These are phyloP conservation scores for Thaleichthys pacificus DNA, from an alignment of 2,797 vertebrate genomes.

Conservation along the genomic window DNA sequence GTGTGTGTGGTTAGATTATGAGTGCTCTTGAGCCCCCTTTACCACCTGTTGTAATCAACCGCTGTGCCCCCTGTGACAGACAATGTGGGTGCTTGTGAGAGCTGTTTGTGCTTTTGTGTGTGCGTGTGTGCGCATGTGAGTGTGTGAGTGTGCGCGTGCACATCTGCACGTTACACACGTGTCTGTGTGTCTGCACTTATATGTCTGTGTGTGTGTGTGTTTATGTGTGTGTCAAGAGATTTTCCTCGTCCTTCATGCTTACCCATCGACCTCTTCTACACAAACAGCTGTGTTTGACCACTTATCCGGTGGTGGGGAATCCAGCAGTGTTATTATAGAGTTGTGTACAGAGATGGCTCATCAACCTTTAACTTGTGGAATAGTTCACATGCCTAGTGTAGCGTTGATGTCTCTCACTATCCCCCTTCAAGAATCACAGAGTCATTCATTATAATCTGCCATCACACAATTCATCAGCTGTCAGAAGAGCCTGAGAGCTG, in stretches of 20 bases:
- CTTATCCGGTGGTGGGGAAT: background rate
- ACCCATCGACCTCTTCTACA: too few relatives aligned
- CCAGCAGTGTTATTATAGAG: background rate
- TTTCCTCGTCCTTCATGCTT: too few relatives aligned
- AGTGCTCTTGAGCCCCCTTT: slow-evolving; percentile 21
- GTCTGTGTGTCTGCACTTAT: background rate
- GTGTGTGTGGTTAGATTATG: background rate
- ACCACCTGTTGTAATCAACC: slow-evolving; percentile 29
- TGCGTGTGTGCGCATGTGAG: too few relatives aligned
- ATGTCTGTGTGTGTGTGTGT: too few relatives aligned
- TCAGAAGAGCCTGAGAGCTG: background rate
- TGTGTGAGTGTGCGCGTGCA: background rate
- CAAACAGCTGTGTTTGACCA: background rate
- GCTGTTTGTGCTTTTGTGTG: too few relatives aligned
- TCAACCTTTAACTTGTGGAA: background rate
- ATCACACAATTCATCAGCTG: background rate
- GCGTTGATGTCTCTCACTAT: background rate
- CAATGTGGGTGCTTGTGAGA: too few relatives aligned
- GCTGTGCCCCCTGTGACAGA: background rate
- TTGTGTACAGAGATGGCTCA: too few relatives aligned
- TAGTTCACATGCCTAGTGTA: background rate
- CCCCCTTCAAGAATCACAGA: background rate
- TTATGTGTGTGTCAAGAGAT: too few relatives aligned
- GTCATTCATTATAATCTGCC: background rate
- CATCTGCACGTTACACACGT: background rate